A percentile compares a stretch with the other conserved stretches of the same genome.
These are phyloP conservation scores for Eugnorisma glareosa DNA, from an alignment of 2,888 invertebrate genomes.

Conservation along the genomic window DNA sequence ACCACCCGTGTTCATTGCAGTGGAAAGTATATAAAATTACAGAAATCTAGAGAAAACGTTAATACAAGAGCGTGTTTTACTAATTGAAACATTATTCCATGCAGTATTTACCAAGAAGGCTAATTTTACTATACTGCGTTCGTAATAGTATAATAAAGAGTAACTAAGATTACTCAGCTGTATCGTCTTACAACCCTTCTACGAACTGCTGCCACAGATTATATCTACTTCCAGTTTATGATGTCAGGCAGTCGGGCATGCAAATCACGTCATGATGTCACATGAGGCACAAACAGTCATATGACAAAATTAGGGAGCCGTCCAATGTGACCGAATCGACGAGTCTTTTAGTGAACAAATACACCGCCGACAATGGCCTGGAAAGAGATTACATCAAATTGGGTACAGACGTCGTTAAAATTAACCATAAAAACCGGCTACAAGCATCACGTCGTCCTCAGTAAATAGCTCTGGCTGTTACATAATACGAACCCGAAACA, in stretches of 20 bases:
- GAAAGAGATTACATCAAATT: conserved; percentile 3
- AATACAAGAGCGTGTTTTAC: conserved; percentile 18
- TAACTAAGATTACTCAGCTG: conserved; percentile 12
- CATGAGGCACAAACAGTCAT: conserved; percentile 28
- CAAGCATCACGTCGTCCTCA: background rate
- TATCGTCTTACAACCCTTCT: conserved; percentile 27
- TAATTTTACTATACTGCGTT: conserved; percentile 29
- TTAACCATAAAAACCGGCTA: background rate
- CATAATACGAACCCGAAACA: conserved; percentile 43
- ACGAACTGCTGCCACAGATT: conserved; percentile 24
- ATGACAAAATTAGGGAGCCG: conserved; percentile 30
- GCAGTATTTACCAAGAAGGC: conserved; percentile 9
- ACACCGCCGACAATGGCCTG: conserved; percentile 13
- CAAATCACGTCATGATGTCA: conserved; percentile 42
- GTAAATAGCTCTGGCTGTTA: conserved; percentile 15
- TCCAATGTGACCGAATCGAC: conserved; percentile 36
- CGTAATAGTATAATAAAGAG: conserved; percentile 17
- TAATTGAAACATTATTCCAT: conserved; percentile 18
- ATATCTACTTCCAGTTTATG: conserved; percentile 21
- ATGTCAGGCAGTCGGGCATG: conserved; percentile 30
- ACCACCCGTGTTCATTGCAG: conserved; percentile 12
- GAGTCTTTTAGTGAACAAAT: conserved; percentile 27
- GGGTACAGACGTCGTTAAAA: background rate
- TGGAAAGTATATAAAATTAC: conserved; percentile 11
- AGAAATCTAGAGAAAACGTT: conserved; percentile 9